Evolutionary conservation across 2,797 vertebrate species (phyloP).

Genomic region (Enteromius thamalakanensis): DNA sequence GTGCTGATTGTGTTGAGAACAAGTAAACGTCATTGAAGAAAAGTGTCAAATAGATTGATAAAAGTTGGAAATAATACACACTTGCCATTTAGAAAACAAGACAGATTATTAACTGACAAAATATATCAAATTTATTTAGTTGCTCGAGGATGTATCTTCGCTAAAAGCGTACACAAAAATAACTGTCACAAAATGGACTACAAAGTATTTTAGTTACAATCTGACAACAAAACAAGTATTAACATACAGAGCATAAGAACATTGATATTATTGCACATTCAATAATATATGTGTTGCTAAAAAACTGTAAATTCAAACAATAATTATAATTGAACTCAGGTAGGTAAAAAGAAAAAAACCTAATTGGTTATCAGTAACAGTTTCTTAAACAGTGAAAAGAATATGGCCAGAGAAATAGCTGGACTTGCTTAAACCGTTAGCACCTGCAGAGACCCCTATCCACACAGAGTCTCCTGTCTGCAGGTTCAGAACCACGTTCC

Average conservation of each 20-base stretch:
- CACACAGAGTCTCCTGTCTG: conserved; percentile 42
- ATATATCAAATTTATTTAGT: too few relatives aligned
- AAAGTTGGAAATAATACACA: too few relatives aligned
- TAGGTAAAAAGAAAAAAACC: neutral
- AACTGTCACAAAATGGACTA: conserved; percentile 9
- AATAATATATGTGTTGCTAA: neutral
- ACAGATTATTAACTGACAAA: too few relatives aligned
- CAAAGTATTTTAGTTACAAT: conserved; percentile 5
- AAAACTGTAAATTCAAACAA: too few relatives aligned
- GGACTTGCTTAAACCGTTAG: neutral
- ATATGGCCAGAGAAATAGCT: conserved; percentile 46
- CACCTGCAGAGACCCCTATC: conserved; percentile 13
- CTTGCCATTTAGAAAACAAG: too few relatives aligned
- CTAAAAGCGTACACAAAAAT: conserved; percentile 6
- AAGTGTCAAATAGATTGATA: too few relatives aligned
- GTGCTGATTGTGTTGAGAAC: too few relatives aligned
- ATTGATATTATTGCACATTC: too few relatives aligned
- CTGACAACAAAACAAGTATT: conserved; percentile 1
- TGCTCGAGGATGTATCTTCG: neutral
- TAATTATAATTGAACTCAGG: too few relatives aligned
- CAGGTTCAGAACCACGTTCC: conserved; percentile 48
- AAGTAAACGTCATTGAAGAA: too few relatives aligned
- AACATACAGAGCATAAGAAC: neutral
- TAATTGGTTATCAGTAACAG: neutral
- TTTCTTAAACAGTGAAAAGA: conserved; percentile 17